These are phyloP conservation scores for Psettodes erumei DNA, from an alignment of 2,113 vertebrate genomes.

Conservation along the genomic window DNA sequence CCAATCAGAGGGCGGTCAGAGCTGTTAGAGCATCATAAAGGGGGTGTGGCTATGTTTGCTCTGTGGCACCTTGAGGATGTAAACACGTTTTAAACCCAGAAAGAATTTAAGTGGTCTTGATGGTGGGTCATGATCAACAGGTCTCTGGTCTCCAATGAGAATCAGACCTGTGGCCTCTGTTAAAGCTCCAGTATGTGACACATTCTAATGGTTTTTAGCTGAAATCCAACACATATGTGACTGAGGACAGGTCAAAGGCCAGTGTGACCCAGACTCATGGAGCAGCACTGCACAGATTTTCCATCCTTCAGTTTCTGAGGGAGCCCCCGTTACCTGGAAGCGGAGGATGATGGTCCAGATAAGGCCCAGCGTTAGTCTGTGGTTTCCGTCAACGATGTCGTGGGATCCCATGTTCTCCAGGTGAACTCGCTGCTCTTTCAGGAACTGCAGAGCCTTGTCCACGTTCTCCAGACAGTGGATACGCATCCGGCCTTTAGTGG, in stretches of 20 bases:
- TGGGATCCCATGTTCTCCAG: slow-evolving; percentile 99
- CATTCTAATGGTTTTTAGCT: background rate
- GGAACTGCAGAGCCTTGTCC: slow-evolving; percentile 97
- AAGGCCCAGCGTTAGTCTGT: slow-evolving; percentile 93
- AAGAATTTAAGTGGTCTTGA: no score
- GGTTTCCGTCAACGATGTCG: slow-evolving; percentile 97
- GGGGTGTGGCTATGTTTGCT: background rate
- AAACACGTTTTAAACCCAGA: no score
- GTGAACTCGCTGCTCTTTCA: slow-evolving; percentile 97
- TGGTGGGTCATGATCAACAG: no score
- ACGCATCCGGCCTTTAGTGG: slow-evolving; percentile 96
- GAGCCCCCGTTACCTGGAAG: slow-evolving; percentile 89
- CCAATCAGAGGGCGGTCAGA: background rate
- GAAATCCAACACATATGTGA: background rate
- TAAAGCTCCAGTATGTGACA: no score
- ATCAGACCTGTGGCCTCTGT: no score
- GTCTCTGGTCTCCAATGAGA: no score
- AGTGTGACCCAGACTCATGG: no score
- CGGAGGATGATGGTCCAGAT: slow-evolving; percentile 99
- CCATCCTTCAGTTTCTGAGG: no score
- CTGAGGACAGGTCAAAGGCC: background rate
- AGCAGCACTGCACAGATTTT: no score
- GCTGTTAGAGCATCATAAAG: background rate
- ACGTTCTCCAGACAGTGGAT: slow-evolving; percentile 99
- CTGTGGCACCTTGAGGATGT: background rate